Base-by-base conservation (phyloP, 2,113 vertebrate genomes). In the Apteryx owenii region DNA sequence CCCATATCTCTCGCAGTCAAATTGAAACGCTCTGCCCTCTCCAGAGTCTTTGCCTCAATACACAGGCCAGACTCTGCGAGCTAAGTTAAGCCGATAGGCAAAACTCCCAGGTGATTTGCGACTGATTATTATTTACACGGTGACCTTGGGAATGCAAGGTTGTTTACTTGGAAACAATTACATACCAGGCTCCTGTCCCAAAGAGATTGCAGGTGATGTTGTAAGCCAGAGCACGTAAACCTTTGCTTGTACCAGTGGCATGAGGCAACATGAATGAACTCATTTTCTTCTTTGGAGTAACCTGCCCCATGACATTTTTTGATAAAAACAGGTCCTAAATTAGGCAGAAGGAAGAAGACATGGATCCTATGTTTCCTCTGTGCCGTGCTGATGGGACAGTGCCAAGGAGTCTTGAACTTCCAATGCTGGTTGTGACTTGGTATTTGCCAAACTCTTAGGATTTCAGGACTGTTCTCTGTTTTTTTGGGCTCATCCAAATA, bases 61-160 rank as follows among this genome's bases (percentile, higher is more conserved):
- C 4, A 0, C 12, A n/a, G 25, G 21, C 60, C 23, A 9, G 33
- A 17, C 19, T 7, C 28, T 4, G 3, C 0, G 1, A 80, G 50
- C 1, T 13, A 19, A 1, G 0, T 10, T 9, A 9, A 38, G 7
- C 16, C 88, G 75, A 76, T 38, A 58, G 1, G 14, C 13, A 40
- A 7, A 90, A 25, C 17, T 20, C n/a, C 75, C 4, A 0, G 38
- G 54, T n/a, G 61, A 68, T 90, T 95, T 84, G 83, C 10, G 0
- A 0, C 13, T 77, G 90, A 81, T 95, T 84, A n/a, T 84, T 96
- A 70, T 95, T 95, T 92, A 90, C 89, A 22, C 6, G 7, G 0
- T 71, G 94, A 60, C 93, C 91, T 60, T 18, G 78, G 84, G 26
- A 93, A 81, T 23, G 38, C 68, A 51, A 58, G 9, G 81, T 31